A percentile compares a stretch with the other conserved stretches of the same genome.
Conservation (phyloP, 2,888 invertebrate species). For the Aplocera efformata region DNA sequence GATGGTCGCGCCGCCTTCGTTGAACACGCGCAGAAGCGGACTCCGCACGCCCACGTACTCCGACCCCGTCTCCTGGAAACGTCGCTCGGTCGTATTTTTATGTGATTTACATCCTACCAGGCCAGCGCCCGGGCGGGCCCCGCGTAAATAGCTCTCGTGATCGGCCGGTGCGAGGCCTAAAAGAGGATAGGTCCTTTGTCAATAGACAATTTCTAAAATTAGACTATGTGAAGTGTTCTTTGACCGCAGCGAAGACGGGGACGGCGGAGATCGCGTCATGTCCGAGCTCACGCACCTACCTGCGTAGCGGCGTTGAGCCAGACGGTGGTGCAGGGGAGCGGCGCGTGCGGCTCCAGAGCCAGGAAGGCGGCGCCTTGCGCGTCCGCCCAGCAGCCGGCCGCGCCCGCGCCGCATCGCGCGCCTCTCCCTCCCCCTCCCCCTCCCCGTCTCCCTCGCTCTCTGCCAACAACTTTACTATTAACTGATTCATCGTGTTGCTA, state of each 20-base stretch:
- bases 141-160: background rate
- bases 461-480: no score
- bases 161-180: background rate
- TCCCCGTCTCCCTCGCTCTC: conserved; percentile 19
- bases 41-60: conserved; percentile 57
- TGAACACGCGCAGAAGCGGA: conserved; percentile 54
- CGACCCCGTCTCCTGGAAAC: conserved; percentile 51
- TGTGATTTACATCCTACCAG: no score
- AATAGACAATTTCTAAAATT: no score
- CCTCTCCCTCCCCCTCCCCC: conserved; percentile 33
- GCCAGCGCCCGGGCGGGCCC: background rate
- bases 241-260: no score
- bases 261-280: no score
- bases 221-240: no score
- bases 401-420: conserved; percentile 46
- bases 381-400: conserved; percentile 46
- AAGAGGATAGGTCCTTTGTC: no score
- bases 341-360: conserved; percentile 44
- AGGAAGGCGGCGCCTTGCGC: conserved; percentile 43
- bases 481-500: no score
- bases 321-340: conserved; percentile 49
- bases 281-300: no score
- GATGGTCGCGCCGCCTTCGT: conserved; percentile 51
- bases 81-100: background rate
- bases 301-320: conserved; percentile 60